A percentile compares a stretch with the other conserved stretches of the same genome.
Conservation (phyloP, 2,797 vertebrate species). For the Anas bahamensis region DNA sequence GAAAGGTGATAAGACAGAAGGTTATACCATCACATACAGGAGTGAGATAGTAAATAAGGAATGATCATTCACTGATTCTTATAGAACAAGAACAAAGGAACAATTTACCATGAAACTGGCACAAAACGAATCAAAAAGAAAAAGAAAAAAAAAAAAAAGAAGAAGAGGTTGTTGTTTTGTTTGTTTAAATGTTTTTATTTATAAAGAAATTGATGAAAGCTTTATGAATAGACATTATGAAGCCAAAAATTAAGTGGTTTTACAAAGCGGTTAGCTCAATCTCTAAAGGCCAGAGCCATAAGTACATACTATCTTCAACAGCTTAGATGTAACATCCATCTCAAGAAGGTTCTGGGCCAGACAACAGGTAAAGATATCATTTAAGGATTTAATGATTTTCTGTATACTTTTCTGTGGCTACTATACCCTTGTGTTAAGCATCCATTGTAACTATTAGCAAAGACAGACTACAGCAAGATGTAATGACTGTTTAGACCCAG, state of each 20-base stretch:
- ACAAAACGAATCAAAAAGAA: background rate
- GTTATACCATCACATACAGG: background rate
- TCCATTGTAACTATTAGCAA: background rate
- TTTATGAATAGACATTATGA: background rate
- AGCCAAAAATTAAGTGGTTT: background rate
- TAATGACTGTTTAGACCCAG: background rate
- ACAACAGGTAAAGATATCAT: background rate
- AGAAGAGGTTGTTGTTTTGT: too few species aligned
- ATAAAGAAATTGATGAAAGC: background rate
- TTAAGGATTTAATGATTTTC: background rate
- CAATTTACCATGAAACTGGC: background rate
- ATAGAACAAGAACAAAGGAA: background rate
- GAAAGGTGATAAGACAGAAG: background rate
- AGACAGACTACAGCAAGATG: background rate
- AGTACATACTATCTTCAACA: background rate
- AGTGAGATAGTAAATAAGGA: background rate
- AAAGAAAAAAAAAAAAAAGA: too few species aligned
- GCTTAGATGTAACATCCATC: background rate
- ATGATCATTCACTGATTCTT: background rate
- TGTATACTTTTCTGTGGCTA: background rate
- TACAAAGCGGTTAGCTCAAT: background rate
- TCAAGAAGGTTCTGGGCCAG: background rate
- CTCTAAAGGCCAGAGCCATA: background rate
- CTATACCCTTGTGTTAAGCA: background rate
- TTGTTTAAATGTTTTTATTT: background rate